A percentile compares a stretch with the other conserved stretches of the same genome.
Evolutionary conservation across 1,140 invertebrate genomes (phyloP).

Genomic region (Scylla paramamosain): DNA sequence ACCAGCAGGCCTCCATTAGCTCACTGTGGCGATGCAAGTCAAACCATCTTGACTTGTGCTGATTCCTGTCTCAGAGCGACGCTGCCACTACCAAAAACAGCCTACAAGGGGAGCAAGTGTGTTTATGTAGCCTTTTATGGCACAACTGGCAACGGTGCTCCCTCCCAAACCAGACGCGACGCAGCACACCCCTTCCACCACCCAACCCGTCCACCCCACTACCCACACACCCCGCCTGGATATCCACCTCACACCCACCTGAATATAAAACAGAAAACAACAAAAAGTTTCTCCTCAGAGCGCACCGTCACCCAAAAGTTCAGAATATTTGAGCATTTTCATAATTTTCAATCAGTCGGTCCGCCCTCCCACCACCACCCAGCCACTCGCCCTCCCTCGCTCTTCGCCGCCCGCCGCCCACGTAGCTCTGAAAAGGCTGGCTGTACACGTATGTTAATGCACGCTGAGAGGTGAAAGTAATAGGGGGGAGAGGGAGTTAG

Average conservation of each 20-base stretch:
- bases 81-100: too few relatives aligned
- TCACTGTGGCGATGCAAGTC: too few relatives aligned
- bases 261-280: neutral
- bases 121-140: neutral
- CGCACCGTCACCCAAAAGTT: neutral
- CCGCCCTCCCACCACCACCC: neutral
- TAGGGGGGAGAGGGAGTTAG: neutral
- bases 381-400: neutral
- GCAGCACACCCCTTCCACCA: neutral
- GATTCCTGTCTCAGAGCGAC: too few relatives aligned
- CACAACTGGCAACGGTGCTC: neutral
- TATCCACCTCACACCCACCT: neutral
- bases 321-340: neutral
- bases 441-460: slow-evolving; percentile 4
- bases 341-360: slow-evolving; percentile 3
- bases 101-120: neutral
- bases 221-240: neutral
- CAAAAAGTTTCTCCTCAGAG: neutral
- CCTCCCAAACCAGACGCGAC: neutral
- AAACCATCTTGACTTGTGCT: too few relatives aligned
- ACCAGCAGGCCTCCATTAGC: too few relatives aligned
- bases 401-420: neutral
- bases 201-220: neutral
- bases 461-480: slow-evolving; percentile 2
- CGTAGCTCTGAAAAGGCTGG: neutral